Evolutionary conservation across 2,113 vertebrate genomes (phyloP).

Genomic region (Perccottus glenii): DNA sequence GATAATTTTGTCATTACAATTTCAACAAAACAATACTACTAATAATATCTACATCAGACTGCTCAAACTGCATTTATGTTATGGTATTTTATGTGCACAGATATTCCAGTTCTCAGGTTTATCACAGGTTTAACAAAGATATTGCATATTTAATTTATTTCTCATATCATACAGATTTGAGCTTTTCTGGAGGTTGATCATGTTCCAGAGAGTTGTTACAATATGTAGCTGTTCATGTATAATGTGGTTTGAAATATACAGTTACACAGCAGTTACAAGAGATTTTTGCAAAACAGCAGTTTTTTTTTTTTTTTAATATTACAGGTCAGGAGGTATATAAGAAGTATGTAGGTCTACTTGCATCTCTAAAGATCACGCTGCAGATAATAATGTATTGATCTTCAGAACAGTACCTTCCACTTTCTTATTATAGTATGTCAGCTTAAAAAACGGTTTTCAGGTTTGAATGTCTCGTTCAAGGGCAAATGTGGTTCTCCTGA

Average conservation of each 20-base stretch:
- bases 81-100: background rate
- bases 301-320: background rate
- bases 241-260: slow-evolving; percentile 1
- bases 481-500: slow-evolving; percentile 25
- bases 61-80: background rate
- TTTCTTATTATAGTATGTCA: slow-evolving; percentile 1
- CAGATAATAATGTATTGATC: slow-evolving; percentile 39
- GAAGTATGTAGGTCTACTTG: slow-evolving; percentile 1
- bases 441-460: slow-evolving; percentile 24
- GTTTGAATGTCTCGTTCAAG: slow-evolving; percentile 41
- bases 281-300: background rate
- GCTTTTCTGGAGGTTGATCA: no score
- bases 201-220: no score
- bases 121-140: no score
- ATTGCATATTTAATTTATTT: no score
- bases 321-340: background rate
- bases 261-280: background rate
- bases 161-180: no score
- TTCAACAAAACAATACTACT: background rate
- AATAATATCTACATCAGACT: background rate
- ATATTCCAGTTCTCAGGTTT: no score
- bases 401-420: background rate
- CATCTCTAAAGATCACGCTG: slow-evolving; percentile 3
- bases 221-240: background rate
- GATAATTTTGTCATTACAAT: background rate